Evolutionary conservation across 2,113 vertebrate genomes (phyloP).

Genomic region (Elephas maximus): DNA sequence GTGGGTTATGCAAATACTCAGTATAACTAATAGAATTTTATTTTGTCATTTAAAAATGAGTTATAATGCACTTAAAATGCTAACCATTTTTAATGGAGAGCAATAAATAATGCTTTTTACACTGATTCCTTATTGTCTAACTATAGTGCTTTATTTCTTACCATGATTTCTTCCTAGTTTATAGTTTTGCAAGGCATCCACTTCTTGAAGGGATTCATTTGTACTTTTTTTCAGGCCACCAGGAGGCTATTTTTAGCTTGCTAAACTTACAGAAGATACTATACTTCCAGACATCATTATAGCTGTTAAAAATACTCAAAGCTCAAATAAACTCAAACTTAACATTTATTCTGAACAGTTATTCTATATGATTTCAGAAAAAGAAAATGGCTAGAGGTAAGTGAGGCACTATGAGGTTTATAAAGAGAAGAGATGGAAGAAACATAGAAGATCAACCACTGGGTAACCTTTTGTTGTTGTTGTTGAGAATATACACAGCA

Average conservation of each 20-base stretch:
- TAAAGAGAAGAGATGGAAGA: constrained; percentile 2
- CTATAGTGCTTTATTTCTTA: constrained; percentile 45
- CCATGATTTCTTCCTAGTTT: constrained; percentile 2
- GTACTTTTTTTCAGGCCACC: background rate
- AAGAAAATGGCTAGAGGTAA: too few species aligned
- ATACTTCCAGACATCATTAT: constrained; percentile 8
- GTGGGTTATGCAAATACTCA: constrained; percentile 24
- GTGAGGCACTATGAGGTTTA: background rate
- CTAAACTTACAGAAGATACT: background rate
- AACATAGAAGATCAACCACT: too few species aligned
- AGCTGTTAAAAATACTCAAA: background rate
- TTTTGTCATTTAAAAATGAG: constrained; percentile 14
- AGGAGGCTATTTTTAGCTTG: background rate
- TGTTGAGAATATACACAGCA: too few species aligned
- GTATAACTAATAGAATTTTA: constrained; percentile 40
- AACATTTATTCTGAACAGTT: too few species aligned
- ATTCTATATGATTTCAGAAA: too few species aligned
- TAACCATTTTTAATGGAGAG: background rate
- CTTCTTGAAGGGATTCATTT: constrained; percentile 36
- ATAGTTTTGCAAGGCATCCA: background rate
- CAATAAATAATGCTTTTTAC: constrained; percentile 8
- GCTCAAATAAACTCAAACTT: too few species aligned
- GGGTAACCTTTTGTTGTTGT: too few species aligned
- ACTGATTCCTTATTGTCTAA: background rate
- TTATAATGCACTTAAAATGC: background rate